Evolutionary conservation across 2,888 invertebrate species (phyloP).

Genomic region (Ochropleura plecta): DNA sequence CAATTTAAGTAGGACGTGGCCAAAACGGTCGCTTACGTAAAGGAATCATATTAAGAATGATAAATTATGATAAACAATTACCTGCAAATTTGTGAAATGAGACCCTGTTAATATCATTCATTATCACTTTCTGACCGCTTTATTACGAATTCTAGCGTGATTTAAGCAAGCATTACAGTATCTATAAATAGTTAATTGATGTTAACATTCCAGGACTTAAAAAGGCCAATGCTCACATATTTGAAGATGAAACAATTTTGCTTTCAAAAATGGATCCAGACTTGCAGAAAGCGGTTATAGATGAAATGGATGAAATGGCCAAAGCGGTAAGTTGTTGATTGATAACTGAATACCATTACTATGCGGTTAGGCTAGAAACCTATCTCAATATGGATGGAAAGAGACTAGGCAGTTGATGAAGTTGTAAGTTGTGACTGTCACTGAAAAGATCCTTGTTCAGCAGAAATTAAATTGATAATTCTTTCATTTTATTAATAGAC

Average conservation of each 20-base stretch:
- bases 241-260: constrained; percentile 1
- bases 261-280: constrained; percentile 1
- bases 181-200: background rate
- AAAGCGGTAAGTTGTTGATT: background rate
- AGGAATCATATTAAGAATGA: background rate
- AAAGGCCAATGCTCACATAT: background rate
- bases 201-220: background rate
- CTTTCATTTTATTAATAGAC: background rate
- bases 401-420: background rate
- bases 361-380: background rate
- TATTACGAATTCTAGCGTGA: background rate
- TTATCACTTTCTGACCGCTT: too few relatives aligned
- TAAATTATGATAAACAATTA: background rate
- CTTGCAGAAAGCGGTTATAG: constrained; percentile 1
- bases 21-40: background rate
- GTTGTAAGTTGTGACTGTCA: background rate
- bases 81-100: too few relatives aligned
- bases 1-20: background rate
- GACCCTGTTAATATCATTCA: too few relatives aligned
- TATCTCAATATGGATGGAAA: background rate
- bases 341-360: background rate
- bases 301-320: background rate
- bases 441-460: background rate
- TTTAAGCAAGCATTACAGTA: background rate
- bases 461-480: background rate